These are phyloP conservation scores for Ceratina japonica DNA, from an alignment of 1,140 invertebrate genomes.

Conservation along the genomic window DNA sequence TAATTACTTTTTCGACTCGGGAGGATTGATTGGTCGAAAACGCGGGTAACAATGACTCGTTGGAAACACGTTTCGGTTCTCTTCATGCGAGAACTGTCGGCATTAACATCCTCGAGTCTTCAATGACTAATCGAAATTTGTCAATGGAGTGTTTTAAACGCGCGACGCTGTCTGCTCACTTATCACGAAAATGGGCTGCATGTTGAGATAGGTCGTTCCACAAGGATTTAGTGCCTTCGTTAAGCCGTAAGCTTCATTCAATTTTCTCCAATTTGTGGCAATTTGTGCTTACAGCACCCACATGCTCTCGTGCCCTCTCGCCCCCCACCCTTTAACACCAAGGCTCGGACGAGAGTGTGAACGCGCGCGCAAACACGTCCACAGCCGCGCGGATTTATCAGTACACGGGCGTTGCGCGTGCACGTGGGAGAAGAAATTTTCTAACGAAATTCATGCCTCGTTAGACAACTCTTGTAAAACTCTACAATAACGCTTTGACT, in stretches of 20 bases:
- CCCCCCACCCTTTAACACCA: constrained; percentile 34
- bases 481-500: constrained; percentile 7
- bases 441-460: constrained; percentile 61
- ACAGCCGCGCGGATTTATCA: constrained; percentile 23
- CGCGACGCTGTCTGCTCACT: constrained; percentile 56
- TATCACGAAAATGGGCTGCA: constrained; percentile 69
- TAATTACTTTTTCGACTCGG: too few species aligned
- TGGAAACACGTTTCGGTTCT: not conserved
- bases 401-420: not conserved
- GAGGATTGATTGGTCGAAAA: not conserved
- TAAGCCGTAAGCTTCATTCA: constrained; percentile 78
- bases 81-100: not conserved
- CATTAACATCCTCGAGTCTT: too few species aligned
- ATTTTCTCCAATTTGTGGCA: constrained; percentile 79
- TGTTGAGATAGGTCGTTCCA: constrained; percentile 77
- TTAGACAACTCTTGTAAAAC: constrained; percentile 54
- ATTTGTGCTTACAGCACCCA: constrained; percentile 77
- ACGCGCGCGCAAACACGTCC: not conserved
- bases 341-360: constrained; percentile 39
- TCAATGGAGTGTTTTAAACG: constrained; percentile 54
- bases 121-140: constrained; percentile 3
- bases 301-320: constrained; percentile 59
- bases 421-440: constrained; percentile 43
- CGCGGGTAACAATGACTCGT: not conserved
- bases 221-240: constrained; percentile 77